Base-by-base conservation (phyloP, 2,113 vertebrate genomes). In the Tenebrosternarchus preto region DNA sequence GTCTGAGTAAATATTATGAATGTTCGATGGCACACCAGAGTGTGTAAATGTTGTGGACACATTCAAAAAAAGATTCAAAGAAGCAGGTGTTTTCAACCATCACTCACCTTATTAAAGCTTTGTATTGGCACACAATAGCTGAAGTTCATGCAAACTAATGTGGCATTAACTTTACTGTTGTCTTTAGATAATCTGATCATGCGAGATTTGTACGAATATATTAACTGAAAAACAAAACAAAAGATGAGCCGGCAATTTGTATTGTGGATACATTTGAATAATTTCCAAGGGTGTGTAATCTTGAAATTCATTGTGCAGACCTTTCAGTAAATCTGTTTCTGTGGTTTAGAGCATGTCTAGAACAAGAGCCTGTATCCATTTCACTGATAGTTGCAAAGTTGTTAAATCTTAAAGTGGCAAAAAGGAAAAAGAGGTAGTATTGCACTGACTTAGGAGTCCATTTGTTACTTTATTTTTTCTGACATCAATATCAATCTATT, bases 1-100 rank as follows among this genome's bases (percentile, higher is more conserved):
- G 43, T 50, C 43, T 15, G 17, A 19, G 36, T 33, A 20, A 57
- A 6, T 7, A 3, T 73, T 5, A 36, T 73, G n/a, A 73, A 73
- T 16, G 53, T 11, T 19, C 36, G 71, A 2, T 33, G 4, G 15
- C 53, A 33, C 20, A 56, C 27, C 6, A 67, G 12, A 55, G 53
- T 67, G 20, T 77, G 76, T 64, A 68, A 77, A 77, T 68, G 1
- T 19, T 57, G 50, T 68, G 63, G 64, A 39, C 27, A 77, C 16
- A 22, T 50, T 56, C 53, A 46, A 72, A 55, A 72, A 31, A 22
- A 66, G 39, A 33, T 66, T 66, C 25, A 53, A 29, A 66, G 8
- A 56, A 24, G 7, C 22, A 66, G n/a, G 60, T 66, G 16, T 29
- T 76, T 66, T 16, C 29, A 5, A 15, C 15, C 15, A 50, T 50